A percentile compares a stretch with the other conserved stretches of the same genome.
phyloP scores from a whole-genome alignment of 1,140 invertebrate species.

The Hycleus cichorii region DNA sequence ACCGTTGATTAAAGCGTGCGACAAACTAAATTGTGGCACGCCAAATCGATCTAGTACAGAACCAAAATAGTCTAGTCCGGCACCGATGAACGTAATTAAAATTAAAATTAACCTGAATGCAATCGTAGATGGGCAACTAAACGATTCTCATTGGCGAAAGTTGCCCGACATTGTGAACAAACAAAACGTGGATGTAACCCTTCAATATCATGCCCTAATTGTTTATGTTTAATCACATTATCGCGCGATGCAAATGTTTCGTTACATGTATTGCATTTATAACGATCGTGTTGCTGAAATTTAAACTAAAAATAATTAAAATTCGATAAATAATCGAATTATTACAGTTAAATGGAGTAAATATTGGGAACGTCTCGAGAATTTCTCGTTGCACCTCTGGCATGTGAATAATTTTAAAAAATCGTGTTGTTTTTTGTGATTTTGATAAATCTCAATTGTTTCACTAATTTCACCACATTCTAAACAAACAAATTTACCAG shows the following conservation, averaged over 20 bases:
- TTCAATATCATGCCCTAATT: slow-evolving; percentile 15
- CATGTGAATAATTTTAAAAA: slow-evolving; percentile 38
- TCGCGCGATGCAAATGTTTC: slow-evolving; percentile 38
- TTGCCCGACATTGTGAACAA: slow-evolving; percentile 18
- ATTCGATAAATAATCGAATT: too few species aligned
- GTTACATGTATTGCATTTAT: slow-evolving; percentile 39
- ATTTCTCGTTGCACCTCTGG: slow-evolving; percentile 36
- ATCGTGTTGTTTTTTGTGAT: slow-evolving; percentile 34
- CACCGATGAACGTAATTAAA: too few species aligned
- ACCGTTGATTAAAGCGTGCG: too few species aligned
- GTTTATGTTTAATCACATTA: slow-evolving; percentile 26
- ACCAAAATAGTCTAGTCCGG: too few species aligned
- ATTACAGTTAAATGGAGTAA: slow-evolving; percentile 34
- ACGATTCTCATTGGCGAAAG: slow-evolving; percentile 29
- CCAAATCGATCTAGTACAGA: too few species aligned
- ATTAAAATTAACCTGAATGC: slow-evolving; percentile 18
- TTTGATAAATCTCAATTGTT: slow-evolving; percentile 28
- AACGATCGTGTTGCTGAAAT: slow-evolving; percentile 38
- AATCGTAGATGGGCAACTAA: slow-evolving; percentile 24
- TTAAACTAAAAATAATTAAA: too few species aligned
- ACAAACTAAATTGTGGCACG: too few species aligned
- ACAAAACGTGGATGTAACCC: slow-evolving; percentile 16
- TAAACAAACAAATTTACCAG: slow-evolving; percentile 37
- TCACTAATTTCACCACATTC: slow-evolving; percentile 38
- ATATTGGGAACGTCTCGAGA: slow-evolving; percentile 40